These are phyloP conservation scores for Chymomyza amoena DNA, from an alignment of 2,888 invertebrate genomes.

Conservation along the genomic window DNA sequence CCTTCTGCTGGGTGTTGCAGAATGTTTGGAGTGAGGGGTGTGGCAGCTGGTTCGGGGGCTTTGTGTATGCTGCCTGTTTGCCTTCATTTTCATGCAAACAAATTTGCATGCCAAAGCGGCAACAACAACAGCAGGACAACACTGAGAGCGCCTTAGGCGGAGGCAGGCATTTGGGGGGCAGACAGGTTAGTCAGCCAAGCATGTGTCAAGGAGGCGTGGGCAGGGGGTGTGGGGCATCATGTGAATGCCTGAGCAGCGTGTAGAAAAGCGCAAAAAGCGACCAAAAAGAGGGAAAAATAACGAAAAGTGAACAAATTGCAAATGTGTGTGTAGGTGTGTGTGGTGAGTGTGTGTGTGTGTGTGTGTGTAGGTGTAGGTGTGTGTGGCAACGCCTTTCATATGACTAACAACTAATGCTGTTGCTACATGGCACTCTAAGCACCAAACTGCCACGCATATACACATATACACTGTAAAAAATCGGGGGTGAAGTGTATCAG, in stretches of 20 bases:
- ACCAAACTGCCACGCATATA: neutral
- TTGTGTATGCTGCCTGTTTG: conserved; percentile 20
- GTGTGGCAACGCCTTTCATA: conserved; percentile 1
- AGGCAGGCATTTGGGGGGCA: conserved; percentile 15
- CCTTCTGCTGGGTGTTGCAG: neutral
- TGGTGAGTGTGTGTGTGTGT: neutral
- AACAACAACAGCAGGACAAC: conserved; percentile 22
- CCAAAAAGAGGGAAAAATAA: neutral
- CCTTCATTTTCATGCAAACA: conserved; percentile 67
- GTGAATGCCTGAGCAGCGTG: conserved; percentile 30
- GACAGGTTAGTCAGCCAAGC: conserved; percentile 20
- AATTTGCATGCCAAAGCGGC: conserved; percentile 69
- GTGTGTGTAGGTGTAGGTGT: conserved; percentile 4
- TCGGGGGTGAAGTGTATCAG: no score
- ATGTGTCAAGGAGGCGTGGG: neutral
- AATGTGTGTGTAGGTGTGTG: conserved; percentile 10
- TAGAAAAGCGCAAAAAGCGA: conserved; percentile 50
- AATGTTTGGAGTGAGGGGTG: neutral
- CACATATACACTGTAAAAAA: neutral
- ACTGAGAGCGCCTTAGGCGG: neutral
- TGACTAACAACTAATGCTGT: conserved; percentile 23
- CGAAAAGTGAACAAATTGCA: conserved; percentile 55
- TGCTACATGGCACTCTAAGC: neutral
- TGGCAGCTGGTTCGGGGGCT: conserved; percentile 8
- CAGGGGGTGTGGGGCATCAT: no score